Evolutionary conservation across 2,797 vertebrate species (phyloP).

Genomic region (Otolemur crassicaudatus): DNA sequence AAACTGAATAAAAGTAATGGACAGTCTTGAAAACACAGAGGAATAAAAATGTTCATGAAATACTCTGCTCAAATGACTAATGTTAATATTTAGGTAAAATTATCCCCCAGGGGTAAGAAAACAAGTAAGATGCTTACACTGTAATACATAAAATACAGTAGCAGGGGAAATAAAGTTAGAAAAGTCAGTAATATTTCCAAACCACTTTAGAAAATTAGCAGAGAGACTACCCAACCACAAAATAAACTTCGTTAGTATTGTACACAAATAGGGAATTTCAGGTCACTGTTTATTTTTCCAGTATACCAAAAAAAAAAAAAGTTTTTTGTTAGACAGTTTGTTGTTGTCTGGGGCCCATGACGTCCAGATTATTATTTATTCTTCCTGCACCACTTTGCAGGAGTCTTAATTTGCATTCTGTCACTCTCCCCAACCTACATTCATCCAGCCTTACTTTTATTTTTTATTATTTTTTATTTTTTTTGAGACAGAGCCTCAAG

Average conservation of each 20-base stretch:
- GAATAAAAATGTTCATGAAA: slow-evolving; percentile 63
- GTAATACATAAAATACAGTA: slow-evolving; percentile 49
- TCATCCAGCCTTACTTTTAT: neutral
- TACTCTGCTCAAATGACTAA: slow-evolving; percentile 49
- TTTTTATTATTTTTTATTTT: too few relatives aligned
- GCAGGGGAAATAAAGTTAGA: slow-evolving; percentile 21
- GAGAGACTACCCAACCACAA: neutral
- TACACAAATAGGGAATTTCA: neutral
- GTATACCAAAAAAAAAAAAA: neutral
- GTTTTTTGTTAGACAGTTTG: neutral
- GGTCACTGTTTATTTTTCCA: slow-evolving; percentile 35
- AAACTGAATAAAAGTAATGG: slow-evolving; percentile 60
- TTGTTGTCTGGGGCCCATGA: neutral
- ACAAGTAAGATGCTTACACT: slow-evolving; percentile 39
- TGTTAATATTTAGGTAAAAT: slow-evolving; percentile 69
- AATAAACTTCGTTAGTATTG: slow-evolving; percentile 18
- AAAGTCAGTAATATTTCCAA: slow-evolving; percentile 20
- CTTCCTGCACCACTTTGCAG: slow-evolving; percentile 17
- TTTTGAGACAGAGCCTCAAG: too few relatives aligned
- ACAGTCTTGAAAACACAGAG: slow-evolving; percentile 28
- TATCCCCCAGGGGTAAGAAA: slow-evolving; percentile 41
- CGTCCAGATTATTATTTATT: neutral
- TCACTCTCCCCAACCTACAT: neutral
- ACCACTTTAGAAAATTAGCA: slow-evolving; percentile 59
- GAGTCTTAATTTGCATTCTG: slow-evolving; percentile 29